Percentiles rank a stretch among this genome's conserved stretches.
Evolutionary conservation across 2,113 vertebrate species (phyloP).

Genomic region (Aphyosemion australe): DNA sequence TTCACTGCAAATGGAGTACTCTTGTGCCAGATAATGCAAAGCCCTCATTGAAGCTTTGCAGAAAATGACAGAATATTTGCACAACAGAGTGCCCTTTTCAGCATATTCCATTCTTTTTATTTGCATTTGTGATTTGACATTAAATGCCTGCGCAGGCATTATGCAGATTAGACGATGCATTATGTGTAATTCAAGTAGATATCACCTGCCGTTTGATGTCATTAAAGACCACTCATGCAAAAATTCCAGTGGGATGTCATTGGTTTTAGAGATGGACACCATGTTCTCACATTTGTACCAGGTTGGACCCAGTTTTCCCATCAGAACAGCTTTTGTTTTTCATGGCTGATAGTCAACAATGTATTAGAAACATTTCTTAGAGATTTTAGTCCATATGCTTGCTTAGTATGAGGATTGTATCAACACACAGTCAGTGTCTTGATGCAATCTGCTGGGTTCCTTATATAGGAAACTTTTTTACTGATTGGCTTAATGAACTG

Average conservation of each 20-base stretch:
- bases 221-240: slow-evolving; percentile 10
- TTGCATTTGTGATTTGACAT: slow-evolving; percentile 71
- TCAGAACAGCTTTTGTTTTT: too few species aligned
- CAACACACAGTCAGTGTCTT: too few species aligned
- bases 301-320: too few species aligned
- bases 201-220: slow-evolving; percentile 30
- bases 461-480: too few species aligned
- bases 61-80: slow-evolving; percentile 61
- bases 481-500: too few species aligned
- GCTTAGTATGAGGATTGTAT: too few species aligned
- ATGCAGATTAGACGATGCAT: slow-evolving; percentile 73
- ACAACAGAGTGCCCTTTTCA: slow-evolving; percentile 46
- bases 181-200: slow-evolving; percentile 64
- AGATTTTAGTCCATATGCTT: too few species aligned
- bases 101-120: slow-evolving; percentile 52
- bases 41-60: slow-evolving; percentile 48
- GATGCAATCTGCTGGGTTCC: too few species aligned
- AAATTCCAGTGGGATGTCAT: slow-evolving; percentile 2
- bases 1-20: slow-evolving; percentile 31
- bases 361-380: too few species aligned
- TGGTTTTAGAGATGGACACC: slow-evolving; percentile 5
- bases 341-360: too few species aligned
- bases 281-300: background rate
- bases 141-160: slow-evolving; percentile 74
- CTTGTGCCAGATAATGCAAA: slow-evolving; percentile 56